Conservation (phyloP, 2,797 vertebrate genomes). For the Sebastes oblongus region DNA sequence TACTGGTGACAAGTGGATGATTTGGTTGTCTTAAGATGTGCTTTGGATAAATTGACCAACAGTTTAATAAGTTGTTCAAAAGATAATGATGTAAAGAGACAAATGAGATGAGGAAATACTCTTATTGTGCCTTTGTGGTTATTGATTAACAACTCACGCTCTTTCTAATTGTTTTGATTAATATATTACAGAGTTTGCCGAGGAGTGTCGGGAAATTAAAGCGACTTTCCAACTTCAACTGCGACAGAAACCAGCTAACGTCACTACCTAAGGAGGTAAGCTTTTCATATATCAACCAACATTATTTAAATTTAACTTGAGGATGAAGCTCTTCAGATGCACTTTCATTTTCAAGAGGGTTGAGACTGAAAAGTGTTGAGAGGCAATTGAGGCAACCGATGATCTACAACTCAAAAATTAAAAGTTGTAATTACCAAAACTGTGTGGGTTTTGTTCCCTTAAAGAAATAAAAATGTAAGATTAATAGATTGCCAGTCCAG, state of each 20-base stretch:
- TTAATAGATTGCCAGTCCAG: background rate
- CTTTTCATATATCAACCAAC: background rate
- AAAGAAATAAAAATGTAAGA: background rate
- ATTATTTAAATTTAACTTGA: background rate
- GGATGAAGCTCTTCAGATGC: background rate
- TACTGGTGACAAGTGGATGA: background rate
- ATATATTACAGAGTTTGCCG: conserved; percentile 87
- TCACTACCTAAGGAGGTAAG: conserved; percentile 97
- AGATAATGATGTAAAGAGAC: background rate
- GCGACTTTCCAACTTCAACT: conserved; percentile 95
- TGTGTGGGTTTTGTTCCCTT: background rate
- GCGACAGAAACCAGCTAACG: conserved; percentile 93
- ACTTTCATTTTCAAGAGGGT: background rate
- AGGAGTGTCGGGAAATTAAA: conserved; percentile 95
- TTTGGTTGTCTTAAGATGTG: background rate
- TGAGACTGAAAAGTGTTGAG: background rate
- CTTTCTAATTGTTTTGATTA: background rate
- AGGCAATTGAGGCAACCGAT: background rate
- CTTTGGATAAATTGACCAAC: background rate
- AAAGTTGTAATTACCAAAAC: background rate
- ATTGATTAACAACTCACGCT: background rate
- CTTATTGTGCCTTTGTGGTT: background rate
- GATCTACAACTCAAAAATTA: background rate
- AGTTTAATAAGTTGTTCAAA: background rate
- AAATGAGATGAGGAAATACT: background rate